A percentile compares a stretch with the other conserved stretches of the same genome.
These are phyloP conservation scores for Toxotes lorentzi DNA, from an alignment of 2,797 vertebrate species.

Conservation along the genomic window DNA sequence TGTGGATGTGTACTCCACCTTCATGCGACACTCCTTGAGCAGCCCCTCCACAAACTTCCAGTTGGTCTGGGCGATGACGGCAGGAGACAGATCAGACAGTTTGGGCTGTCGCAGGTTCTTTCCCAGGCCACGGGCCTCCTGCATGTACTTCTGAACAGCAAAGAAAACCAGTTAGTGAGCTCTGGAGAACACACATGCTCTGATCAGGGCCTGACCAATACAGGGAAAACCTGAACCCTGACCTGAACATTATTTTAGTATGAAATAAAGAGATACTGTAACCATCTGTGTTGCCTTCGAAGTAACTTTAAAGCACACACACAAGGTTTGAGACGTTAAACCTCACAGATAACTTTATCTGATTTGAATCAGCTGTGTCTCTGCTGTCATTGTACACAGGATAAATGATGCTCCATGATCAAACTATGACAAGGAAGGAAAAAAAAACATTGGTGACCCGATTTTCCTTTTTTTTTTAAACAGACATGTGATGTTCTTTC, in stretches of 20 bases:
- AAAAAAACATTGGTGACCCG: not conserved
- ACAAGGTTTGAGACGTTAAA: not conserved
- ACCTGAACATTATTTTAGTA: not conserved
- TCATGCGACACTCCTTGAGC: conserved; percentile 95
- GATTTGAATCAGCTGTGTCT: not conserved
- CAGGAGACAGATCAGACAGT: conserved; percentile 93
- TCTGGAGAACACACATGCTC: not conserved
- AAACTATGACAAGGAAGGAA: not conserved
- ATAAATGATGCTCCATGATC: not conserved
- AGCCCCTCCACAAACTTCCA: conserved; percentile 96
- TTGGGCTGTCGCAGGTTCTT: conserved; percentile 94
- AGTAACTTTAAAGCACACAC: not conserved
- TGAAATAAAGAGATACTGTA: not conserved
- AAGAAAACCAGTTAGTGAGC: conserved; percentile 15
- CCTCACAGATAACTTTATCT: not conserved
- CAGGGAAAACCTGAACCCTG: not conserved
- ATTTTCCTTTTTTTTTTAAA: not conserved
- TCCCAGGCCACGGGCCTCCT: conserved; percentile 92
- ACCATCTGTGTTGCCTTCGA: not conserved
- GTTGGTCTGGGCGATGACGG: conserved; percentile 96
- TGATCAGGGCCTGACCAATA: not conserved
- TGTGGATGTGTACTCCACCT: conserved; percentile 81
- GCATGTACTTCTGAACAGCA: conserved; percentile 90
- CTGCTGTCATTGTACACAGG: not conserved
- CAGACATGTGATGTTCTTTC: no score